Evolutionary conservation across 2,888 invertebrate species (phyloP), one percentile per base, ranked within the genome.

Genomic region (Adelphocoris suturalis): DNA sequence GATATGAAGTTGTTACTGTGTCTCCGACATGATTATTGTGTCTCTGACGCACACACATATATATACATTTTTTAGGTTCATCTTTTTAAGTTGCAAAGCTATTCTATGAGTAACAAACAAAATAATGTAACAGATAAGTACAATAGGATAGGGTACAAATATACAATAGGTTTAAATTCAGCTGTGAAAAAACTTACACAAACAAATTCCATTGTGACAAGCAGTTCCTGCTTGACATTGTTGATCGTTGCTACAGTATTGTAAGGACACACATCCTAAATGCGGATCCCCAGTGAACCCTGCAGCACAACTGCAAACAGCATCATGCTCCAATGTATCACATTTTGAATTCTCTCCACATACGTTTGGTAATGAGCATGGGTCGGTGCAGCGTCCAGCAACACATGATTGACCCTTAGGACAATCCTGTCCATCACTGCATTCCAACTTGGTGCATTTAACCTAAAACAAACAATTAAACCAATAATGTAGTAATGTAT

Each of bases 221-320:
- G 96, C 96, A 14, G 97, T 96, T 87, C 97, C 97, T 1, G 97
- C 95, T 0, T 97, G 96, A 93, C 98, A 98, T 93, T 97, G 97
- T 68, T 94, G 95, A 91, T 98, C 97, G 89, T 95, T 94, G 82
- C 96, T 96, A 92, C 98, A 98, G 92, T 97, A 97, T 92, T 97
- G 97, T 86, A 98, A 95, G 0, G 96, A 95, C 46, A 97, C 96
- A 93, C 98, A 98, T 16, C 98, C 98, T 91, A 97, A 94, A 90
- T 96, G 96, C 14, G 98, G 97, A 93, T 98, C 97, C 46, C 98
- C 98, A 0, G 97, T 97, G 91, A 95, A 96, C 78, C 98, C 98
- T 37, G 97, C 95, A 92, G 96, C 95, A 93, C 98, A 98, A n/a
- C 95, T 95, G 93, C 98, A 98, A 57, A 97, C 94, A 0, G 97